Evolutionary conservation across 2,888 invertebrate species (phyloP), one percentile per base, ranked within the genome.

Genomic region (Reticulitermes lucifugus): DNA sequence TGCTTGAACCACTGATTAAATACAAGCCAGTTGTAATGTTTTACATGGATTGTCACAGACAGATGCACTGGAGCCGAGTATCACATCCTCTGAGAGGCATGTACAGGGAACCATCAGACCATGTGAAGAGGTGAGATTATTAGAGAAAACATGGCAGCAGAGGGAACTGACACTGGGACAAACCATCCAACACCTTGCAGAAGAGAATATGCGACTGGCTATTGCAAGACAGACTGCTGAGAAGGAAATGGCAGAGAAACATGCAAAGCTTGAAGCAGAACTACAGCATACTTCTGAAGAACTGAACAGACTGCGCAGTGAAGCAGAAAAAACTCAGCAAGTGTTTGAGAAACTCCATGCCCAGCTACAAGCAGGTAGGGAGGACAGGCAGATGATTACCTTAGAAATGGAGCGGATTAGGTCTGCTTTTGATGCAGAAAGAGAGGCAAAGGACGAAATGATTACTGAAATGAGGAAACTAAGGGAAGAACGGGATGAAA

Each of bases 181-280:
- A 29, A 86, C 86, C 21, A 83, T 86, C 46, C 86, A 86, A 55
- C 86, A 86, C 70, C 80, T 86, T 3, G 86, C 86, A 21, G 85
- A 86, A 70, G 86, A 86, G 79, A 86, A 86, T 60, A 86, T 86
- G 86, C 79, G 80, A 22, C 59, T 86, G 7, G 25, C 84, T 22
- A n/a, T 60, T 22, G 79, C 83, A 6, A 83, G 41, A 35, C 59
- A 83, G 59, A 71, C 65, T 14, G 51, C 70, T 21, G 81, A 84
- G 70, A 73, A 65, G 51, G 73, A 35, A 29, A 18, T 81, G n/a
- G 65, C 46, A 7, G 59, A 59, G 5, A 35, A 79, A 18, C 85
- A 73, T 25, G n/a, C 22, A 29, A n/a, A 25, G 22, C 25, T 70
- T n/a, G 75, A 55, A 18, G 77, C 71, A 65, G 55, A 71, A 41